Evolutionary conservation across 1,140 invertebrate species (phyloP).

Genomic region (Theocolax elegans): DNA sequence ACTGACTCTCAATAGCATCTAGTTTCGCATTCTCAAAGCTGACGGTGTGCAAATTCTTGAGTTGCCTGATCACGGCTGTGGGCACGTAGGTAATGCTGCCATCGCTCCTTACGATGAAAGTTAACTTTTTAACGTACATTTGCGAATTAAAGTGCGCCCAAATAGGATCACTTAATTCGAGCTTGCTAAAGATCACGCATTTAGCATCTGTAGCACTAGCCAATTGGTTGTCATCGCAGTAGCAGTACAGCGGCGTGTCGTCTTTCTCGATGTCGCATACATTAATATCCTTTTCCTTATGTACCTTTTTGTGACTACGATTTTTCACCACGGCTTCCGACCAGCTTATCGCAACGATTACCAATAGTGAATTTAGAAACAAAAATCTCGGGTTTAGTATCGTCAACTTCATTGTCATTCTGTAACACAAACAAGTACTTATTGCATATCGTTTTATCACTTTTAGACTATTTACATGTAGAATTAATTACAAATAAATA

Average conservation of each 20-base stretch:
- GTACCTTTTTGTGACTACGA: constrained; percentile 51
- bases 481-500: too few relatives aligned
- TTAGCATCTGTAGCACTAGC: constrained; percentile 66
- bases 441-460: too few relatives aligned
- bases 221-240: constrained; percentile 57
- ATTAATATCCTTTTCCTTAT: constrained; percentile 55
- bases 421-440: constrained; percentile 38
- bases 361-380: constrained; percentile 42
- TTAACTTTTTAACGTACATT: constrained; percentile 74
- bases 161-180: constrained; percentile 72
- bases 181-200: constrained; percentile 75
- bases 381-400: constrained; percentile 38
- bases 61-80: constrained; percentile 73
- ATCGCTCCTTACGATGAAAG: constrained; percentile 75
- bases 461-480: too few relatives aligned
- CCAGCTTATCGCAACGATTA: not conserved
- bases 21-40: constrained; percentile 79
- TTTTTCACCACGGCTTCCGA: constrained; percentile 45
- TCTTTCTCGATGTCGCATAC: constrained; percentile 62
- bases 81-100: constrained; percentile 76
- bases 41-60: constrained; percentile 74
- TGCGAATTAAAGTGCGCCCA: constrained; percentile 80
- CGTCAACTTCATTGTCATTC: constrained; percentile 47
- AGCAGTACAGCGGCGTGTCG: constrained; percentile 63
- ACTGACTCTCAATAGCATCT: constrained; percentile 72